phyloP scores from a whole-genome alignment of 1,140 invertebrate species.

The Pomacea maculata region DNA sequence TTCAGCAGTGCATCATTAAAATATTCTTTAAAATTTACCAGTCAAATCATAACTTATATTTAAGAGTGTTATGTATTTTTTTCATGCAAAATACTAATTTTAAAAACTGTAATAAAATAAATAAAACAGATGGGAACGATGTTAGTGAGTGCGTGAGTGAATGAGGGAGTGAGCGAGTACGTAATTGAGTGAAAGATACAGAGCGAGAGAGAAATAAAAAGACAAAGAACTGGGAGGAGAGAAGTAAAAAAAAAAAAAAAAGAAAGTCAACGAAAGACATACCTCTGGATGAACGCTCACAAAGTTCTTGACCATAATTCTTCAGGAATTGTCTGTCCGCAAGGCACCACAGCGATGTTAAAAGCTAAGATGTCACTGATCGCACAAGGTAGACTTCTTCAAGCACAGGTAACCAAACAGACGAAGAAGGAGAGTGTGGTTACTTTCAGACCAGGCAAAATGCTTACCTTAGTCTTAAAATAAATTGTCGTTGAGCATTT shows the following conservation, averaged over 20 bases:
- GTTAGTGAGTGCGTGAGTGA: not conserved
- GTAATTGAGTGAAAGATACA: not conserved
- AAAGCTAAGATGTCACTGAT: too few species aligned
- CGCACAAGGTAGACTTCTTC: too few species aligned
- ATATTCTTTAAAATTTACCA: not conserved
- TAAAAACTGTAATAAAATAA: not conserved
- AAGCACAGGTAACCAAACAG: too few species aligned
- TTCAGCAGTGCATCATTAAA: not conserved
- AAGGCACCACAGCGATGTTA: too few species aligned
- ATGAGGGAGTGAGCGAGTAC: not conserved
- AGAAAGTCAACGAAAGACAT: not conserved
- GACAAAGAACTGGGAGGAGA: not conserved
- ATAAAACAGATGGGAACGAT: not conserved
- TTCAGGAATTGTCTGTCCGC: too few species aligned
- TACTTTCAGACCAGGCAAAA: too few species aligned
- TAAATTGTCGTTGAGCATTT: too few species aligned
- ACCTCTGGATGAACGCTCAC: constrained; percentile 6
- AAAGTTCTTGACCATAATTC: constrained; percentile 3
- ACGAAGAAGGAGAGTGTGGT: too few species aligned
- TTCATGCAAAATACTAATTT: too few species aligned
- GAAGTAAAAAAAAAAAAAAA: not conserved
- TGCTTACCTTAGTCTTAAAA: too few species aligned
- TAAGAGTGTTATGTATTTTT: not conserved
- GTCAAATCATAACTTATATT: not conserved
- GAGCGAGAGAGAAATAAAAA: not conserved